Conservation (phyloP, 2,888 invertebrate species). For the Caenorhabditis afra region DNA sequence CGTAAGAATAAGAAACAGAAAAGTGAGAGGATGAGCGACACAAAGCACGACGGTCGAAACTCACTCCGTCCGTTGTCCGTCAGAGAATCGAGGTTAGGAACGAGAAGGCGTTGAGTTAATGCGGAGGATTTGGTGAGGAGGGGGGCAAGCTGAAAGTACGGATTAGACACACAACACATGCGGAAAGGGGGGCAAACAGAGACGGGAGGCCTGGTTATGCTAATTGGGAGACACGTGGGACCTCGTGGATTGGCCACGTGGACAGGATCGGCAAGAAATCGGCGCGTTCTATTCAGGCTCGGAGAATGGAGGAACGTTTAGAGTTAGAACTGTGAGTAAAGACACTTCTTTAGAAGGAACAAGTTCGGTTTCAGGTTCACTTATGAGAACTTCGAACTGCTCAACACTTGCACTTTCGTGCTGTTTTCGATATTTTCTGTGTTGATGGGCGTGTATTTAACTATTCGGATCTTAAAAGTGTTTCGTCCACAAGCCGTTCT, state of each 20-base stretch:
- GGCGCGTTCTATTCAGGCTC: too few species aligned
- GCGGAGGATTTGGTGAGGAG: conserved; percentile 31
- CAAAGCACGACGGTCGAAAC: conserved; percentile 8
- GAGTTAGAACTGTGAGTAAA: neutral
- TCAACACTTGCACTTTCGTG: neutral
- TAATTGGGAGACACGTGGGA: conserved; percentile 6
- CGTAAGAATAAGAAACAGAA: neutral
- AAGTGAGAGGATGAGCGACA: conserved; percentile 1
- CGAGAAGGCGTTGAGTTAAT: conserved; percentile 29
- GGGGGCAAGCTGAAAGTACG: conserved; percentile 22
- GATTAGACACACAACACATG: conserved; percentile 30
- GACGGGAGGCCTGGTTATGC: neutral
- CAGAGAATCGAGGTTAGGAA: neutral
- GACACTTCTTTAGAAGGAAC: too few species aligned
- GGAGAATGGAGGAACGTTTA: too few species aligned
- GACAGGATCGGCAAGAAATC: too few species aligned
- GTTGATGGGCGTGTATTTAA: neutral
- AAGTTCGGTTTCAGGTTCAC: neutral
- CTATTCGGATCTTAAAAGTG: neutral
- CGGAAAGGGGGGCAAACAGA: conserved; percentile 11
- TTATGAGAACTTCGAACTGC: neutral
- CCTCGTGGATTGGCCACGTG: too few species aligned
- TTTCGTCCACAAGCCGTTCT: neutral
- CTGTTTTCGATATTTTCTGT: neutral
- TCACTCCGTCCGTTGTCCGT: conserved; percentile 5